These are phyloP conservation scores for Dolichotis patagonum DNA, from an alignment of 2,113 vertebrate genomes.

Conservation along the genomic window DNA sequence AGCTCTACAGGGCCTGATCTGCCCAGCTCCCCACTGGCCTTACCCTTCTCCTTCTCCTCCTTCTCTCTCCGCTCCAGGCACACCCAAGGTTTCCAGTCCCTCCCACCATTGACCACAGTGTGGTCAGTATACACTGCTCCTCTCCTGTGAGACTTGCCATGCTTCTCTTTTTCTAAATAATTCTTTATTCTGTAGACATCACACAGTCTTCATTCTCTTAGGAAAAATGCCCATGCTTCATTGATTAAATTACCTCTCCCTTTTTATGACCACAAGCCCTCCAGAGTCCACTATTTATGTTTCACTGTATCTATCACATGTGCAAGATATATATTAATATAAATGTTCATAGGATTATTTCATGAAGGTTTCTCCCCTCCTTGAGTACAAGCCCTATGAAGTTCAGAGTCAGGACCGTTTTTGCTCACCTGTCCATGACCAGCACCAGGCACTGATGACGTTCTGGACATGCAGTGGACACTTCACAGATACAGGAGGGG, in stretches of 20 bases:
- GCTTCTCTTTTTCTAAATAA: neutral
- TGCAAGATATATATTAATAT: neutral
- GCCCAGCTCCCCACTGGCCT: fast-evolving
- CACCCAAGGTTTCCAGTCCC: fast-evolving
- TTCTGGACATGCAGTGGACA: neutral
- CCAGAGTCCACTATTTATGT: neutral
- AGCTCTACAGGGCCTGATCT: neutral
- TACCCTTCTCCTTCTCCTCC: no score
- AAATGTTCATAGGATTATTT: neutral
- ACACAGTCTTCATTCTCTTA: neutral
- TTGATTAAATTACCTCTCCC: neutral
- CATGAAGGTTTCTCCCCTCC: neutral
- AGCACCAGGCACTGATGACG: neutral
- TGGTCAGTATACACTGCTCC: fast-evolving
- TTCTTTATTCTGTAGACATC: neutral
- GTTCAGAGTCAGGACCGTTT: neutral
- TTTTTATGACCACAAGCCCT: neutral
- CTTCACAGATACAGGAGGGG: neutral
- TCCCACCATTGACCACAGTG: no score
- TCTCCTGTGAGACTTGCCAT: fast-evolving
- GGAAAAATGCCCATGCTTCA: neutral
- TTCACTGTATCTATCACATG: neutral
- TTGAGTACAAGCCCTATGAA: neutral
- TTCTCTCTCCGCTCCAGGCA: neutral
- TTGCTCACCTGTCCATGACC: neutral